These are phyloP conservation scores for Herpailurus yagouaroundi DNA, from an alignment of 2,113 vertebrate species.

Conservation along the genomic window DNA sequence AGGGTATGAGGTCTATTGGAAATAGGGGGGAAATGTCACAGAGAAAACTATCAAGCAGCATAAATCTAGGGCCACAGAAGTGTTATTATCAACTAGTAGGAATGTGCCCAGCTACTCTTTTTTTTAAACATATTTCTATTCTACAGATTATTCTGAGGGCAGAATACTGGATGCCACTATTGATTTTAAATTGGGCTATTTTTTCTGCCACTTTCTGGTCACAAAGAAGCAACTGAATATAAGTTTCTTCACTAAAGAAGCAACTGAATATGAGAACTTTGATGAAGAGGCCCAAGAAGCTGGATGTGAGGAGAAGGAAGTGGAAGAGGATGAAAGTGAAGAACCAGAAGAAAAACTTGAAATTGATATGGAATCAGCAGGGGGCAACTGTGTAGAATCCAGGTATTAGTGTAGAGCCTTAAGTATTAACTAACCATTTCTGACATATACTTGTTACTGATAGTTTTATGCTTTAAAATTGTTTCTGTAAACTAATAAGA, in stretches of 20 bases:
- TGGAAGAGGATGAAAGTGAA: neutral
- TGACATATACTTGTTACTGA: neutral
- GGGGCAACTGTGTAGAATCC: neutral
- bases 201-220: neutral
- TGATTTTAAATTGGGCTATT: neutral
- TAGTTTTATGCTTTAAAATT: neutral
- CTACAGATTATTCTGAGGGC: neutral
- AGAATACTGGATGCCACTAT: neutral
- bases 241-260: neutral
- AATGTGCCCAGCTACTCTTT: neutral
- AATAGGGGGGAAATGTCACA: neutral
- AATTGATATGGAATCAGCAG: neutral
- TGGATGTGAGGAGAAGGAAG: neutral
- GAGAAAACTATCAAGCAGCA: neutral
- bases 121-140: neutral
- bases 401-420: neutral
- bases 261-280: neutral
- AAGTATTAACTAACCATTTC: neutral
- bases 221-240: neutral
- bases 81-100: neutral
- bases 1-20: neutral
- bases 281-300: neutral
- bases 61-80: neutral
- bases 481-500: neutral
- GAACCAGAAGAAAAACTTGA: neutral